Conservation (phyloP, 2,797 vertebrate genomes). For the Myotis pilosus region DNA sequence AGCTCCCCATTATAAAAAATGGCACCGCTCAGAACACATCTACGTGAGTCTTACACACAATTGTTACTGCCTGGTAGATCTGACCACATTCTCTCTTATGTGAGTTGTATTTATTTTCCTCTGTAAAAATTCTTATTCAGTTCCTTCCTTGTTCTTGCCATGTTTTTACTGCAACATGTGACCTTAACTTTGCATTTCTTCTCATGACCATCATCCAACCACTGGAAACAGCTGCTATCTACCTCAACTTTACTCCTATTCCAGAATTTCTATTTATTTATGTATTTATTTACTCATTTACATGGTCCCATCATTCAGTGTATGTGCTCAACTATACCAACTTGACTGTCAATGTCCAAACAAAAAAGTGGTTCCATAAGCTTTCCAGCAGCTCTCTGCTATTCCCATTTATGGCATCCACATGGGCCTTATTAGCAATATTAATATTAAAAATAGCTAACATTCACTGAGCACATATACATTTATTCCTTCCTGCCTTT, state of each 20-base stretch:
- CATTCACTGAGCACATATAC: not conserved
- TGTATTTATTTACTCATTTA: too few relatives aligned
- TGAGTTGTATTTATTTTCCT: not conserved
- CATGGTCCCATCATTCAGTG: too few relatives aligned
- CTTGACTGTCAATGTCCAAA: not conserved
- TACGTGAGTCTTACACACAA: not conserved
- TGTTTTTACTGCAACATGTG: not conserved
- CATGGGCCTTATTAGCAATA: not conserved
- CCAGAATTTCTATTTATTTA: not conserved
- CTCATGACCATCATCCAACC: not conserved
- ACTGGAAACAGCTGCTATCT: not conserved
- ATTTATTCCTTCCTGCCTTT: not conserved
- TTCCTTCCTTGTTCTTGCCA: not conserved
- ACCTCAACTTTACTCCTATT: not conserved
- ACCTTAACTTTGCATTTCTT: not conserved
- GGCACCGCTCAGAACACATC: not conserved
- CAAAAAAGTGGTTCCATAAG: not conserved
- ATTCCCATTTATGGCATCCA: not conserved
- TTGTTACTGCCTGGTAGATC: not conserved
- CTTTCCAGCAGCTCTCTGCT: not conserved
- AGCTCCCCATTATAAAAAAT: not conserved
- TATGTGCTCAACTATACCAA: not conserved
- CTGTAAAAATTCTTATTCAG: not conserved
- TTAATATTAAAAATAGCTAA: not conserved
- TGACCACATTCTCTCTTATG: not conserved